phyloP scores from a whole-genome alignment of 2,113 vertebrate species.

The Albula glossodonta region DNA sequence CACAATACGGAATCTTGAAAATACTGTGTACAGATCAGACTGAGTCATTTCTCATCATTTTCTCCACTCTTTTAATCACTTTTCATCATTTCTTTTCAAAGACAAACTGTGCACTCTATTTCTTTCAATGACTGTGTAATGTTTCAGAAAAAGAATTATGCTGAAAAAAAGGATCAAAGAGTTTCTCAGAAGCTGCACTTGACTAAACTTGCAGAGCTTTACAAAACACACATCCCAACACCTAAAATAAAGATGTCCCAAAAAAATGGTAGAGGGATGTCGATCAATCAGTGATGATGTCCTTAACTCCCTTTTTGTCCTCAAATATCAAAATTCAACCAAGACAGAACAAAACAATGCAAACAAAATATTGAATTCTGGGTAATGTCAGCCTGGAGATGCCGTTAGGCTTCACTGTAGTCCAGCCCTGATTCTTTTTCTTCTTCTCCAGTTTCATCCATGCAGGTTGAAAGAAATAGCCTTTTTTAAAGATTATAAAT shows the following conservation, averaged over 20 bases:
- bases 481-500: not conserved
- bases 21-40: not conserved
- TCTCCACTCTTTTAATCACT: not conserved
- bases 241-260: not conserved
- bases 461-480: not conserved
- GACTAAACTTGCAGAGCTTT: not conserved
- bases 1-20: not conserved
- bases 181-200: not conserved
- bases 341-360: not conserved
- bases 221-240: not conserved
- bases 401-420: too few relatives aligned
- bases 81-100: not conserved
- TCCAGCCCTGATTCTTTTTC: not conserved
- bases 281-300: not conserved
- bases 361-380: not conserved
- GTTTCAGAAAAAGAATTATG: not conserved
- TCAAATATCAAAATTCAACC: not conserved
- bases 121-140: constrained; percentile 5
- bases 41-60: not conserved
- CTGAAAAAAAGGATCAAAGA: constrained; percentile 20
- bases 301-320: not conserved
- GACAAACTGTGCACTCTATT: constrained; percentile 3
- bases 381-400: not conserved
- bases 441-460: not conserved
- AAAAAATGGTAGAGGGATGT: not conserved